phyloP scores from a whole-genome alignment of 2,113 vertebrate genomes.

The Pterocles burchelli region DNA sequence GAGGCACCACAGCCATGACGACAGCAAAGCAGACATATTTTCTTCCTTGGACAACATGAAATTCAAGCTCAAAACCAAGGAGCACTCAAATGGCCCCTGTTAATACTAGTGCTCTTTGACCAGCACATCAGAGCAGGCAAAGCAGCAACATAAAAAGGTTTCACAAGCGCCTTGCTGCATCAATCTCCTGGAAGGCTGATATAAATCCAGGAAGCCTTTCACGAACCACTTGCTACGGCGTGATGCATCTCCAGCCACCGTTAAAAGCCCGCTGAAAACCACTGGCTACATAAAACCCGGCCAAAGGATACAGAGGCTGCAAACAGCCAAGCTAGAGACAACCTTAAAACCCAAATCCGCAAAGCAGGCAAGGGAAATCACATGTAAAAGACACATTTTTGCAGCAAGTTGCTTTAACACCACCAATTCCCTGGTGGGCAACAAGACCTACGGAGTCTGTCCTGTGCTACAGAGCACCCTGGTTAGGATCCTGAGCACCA shows the following conservation, averaged over 20 bases:
- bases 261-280: neutral
- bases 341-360: neutral
- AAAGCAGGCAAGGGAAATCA: neutral
- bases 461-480: neutral
- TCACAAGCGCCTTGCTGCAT: fast-evolving
- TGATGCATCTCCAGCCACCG: neutral
- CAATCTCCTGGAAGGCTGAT: neutral
- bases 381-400: neutral
- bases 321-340: neutral
- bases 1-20: neutral
- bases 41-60: neutral
- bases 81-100: fast-evolving
- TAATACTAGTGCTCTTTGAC: neutral
- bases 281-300: neutral
- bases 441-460: fast-evolving
- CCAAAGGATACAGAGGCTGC: neutral
- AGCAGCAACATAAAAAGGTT: neutral
- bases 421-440: fast-evolving
- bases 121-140: neutral
- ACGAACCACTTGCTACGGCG: fast-evolving
- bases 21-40: neutral
- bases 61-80: neutral
- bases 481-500: neutral
- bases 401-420: neutral
- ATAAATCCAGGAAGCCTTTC: neutral